Base-by-base conservation (phyloP, 1,140 invertebrate genomes). In the Globodera ellingtonae region DNA sequence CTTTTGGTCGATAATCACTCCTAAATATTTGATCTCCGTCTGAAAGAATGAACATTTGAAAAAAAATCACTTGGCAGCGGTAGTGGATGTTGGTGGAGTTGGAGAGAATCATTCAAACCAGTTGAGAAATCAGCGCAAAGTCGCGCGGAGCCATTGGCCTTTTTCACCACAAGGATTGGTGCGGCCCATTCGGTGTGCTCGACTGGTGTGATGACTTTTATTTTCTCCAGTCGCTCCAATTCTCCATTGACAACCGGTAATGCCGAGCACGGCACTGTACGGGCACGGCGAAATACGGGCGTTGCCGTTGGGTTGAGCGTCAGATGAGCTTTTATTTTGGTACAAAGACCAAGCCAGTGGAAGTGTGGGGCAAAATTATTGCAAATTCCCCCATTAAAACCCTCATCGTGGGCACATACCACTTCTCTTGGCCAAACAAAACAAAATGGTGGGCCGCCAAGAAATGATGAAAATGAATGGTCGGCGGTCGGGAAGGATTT, bases 111-210 rank as follows among this genome's bases (percentile, higher is more conserved):
- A 75, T 90, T 90, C 13, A 90, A 52, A 6, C 86, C 85, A 0
- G 85, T 86, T 10, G 80, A 84, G 77, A 87, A 88, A 82, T 89
- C 85, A 78, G 79, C 81, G 79, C 89, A 91, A 0, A 91, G 62
- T 44, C 90, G 76, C 4, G 90, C 86, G 76, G 83, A 81, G 4
- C 90, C 89, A 72, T 86, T 77, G 6, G 87, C 72, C 83, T 91
- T 91, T 62, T 84, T 85, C 4, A 90, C 84, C 2, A 88, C 81
- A 0, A 90, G 86, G 21, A 91, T 78, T 13, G 91, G 90, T 18
- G 90, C 87, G 15, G 89, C 90, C 90, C 90, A 91, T 89, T 89
- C 89, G 75, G 85, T 67, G 83, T 83, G 62, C 47, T 84, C 73
- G n/a, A 91, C 83, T 46, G 74, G 75, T 75, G 79, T 74, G 48